Evolutionary conservation across 2,113 vertebrate species (phyloP), one percentile per base, ranked within the genome.

Genomic region (Rhineura floridana): DNA sequence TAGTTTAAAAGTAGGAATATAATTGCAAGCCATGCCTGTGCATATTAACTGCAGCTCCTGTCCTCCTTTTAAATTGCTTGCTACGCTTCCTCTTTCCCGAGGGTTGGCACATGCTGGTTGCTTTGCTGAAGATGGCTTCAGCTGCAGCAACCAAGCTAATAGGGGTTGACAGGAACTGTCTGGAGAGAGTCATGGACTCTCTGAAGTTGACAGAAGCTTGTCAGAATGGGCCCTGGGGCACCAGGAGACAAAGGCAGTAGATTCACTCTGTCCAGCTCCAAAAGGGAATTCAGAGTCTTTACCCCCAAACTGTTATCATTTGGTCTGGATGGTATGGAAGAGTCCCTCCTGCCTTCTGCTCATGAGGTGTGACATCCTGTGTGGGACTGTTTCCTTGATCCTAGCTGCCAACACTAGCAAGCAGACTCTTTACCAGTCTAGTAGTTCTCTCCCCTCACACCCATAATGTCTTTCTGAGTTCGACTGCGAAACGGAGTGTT

Each of bases 101-200:
- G 67, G 55, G 81, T 75, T 63, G 75, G 30, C 30, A 12, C 0
- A 0, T 28, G 63, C 25, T 8, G 3, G 13, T 0, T 0, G 81
- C 88, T 63, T 69, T 17, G 9, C 79, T 33, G 46, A 76, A 88
- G 65, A 65, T 85, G 70, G 81, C 52, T 81, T 77, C 73, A 39
- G 88, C 83, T n/a, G 48, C 62, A 9, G 28, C 0, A 4, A 75
- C 75, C 2, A 0, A 1, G 83, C 87, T 93, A 84, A 93, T 87
- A 8, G 0, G 86, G 75, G 62, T 69, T 90, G 95, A 94, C 89
- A 89, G 90, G 28, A 33, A 90, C 87, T 87, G 87, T 91, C 92
- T 85, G 82, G 39, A 84, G 91, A 87, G 87, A 91, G 89, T n/a
- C 52, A 33, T 0, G 0, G 42, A 91, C 63, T 72, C 76, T 83